Conservation (phyloP, 2,113 vertebrate species). For the Cacatua alba region DNA sequence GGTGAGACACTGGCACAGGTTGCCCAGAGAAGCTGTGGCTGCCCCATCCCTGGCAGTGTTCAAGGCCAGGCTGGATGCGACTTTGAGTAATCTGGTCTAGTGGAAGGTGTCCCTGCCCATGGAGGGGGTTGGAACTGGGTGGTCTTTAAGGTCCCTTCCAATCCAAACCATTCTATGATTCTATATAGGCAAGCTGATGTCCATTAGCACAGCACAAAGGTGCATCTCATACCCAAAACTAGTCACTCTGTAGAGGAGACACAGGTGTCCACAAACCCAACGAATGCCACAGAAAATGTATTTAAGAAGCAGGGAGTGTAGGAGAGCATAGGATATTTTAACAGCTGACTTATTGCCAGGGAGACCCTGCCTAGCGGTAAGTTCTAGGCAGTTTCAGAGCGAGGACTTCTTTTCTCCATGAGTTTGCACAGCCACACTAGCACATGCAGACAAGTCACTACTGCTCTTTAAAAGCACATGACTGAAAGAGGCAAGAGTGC, state of each 20-base stretch:
- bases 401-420: background rate
- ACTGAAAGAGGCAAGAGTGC: background rate
- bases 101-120: too few relatives aligned
- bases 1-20: too few relatives aligned
- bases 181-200: background rate
- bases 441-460: accelerated
- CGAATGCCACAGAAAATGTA: background rate
- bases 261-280: background rate
- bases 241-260: background rate
- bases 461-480: background rate
- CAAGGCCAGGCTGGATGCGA: too few relatives aligned
- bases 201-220: background rate
- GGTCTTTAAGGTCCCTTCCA: background rate
- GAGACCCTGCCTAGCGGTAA: background rate
- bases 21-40: too few relatives aligned
- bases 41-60: too few relatives aligned
- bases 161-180: background rate
- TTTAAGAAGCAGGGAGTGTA: background rate
- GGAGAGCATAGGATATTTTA: background rate
- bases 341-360: background rate
- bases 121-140: background rate
- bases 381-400: background rate
- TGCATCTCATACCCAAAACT: background rate
- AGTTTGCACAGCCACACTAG: background rate
- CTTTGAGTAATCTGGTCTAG: too few relatives aligned